These are phyloP conservation scores for Drosophila heteroneura DNA, from an alignment of 2,888 invertebrate species.

Conservation along the genomic window DNA sequence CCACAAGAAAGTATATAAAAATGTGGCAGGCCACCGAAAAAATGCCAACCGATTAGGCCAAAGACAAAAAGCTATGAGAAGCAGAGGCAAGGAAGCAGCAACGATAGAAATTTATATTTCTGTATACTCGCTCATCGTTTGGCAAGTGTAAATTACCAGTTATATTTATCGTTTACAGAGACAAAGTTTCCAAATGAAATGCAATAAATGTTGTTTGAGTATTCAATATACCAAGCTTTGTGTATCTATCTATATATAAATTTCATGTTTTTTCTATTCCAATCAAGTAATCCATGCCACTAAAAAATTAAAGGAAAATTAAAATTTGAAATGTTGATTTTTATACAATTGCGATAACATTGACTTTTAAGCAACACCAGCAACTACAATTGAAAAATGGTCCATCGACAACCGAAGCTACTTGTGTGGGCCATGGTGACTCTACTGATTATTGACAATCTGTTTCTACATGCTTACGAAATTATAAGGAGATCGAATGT, in stretches of 20 bases:
- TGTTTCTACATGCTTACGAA: slow-evolving; percentile 13
- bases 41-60: slow-evolving; percentile 6
- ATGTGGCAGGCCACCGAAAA: slow-evolving; percentile 15
- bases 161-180: neutral
- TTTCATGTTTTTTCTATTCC: neutral
- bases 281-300: slow-evolving; percentile 5
- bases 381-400: slow-evolving; percentile 14
- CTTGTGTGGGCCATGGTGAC: slow-evolving; percentile 24
- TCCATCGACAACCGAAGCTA: neutral
- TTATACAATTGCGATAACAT: neutral
- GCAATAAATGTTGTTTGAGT: neutral
- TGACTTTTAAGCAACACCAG: neutral
- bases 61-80: neutral
- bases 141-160: slow-evolving; percentile 5
- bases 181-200: neutral
- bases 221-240: neutral
- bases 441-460: slow-evolving; percentile 33
- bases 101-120: neutral
- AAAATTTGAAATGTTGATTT: neutral
- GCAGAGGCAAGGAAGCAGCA: neutral
- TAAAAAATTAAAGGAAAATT: neutral
- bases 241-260: neutral
- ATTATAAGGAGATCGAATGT: neutral
- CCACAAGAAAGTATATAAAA: slow-evolving; percentile 44
- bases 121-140: neutral